These are phyloP conservation scores for Drosophila hamatofila DNA, from an alignment of 2,888 invertebrate genomes.

Conservation along the genomic window DNA sequence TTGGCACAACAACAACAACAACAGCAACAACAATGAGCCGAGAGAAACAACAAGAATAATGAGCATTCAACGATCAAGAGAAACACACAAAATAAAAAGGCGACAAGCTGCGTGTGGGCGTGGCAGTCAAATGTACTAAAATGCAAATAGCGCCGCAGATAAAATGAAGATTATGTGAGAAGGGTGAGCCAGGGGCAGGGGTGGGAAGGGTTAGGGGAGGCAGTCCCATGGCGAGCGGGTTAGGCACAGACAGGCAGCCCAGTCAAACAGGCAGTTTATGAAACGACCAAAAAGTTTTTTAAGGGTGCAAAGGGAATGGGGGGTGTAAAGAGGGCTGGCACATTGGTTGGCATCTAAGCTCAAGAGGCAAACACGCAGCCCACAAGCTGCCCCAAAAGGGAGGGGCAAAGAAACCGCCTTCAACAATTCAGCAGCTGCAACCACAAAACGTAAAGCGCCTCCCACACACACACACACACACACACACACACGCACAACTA, in stretches of 20 bases:
- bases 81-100: conserved; percentile 39
- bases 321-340: neutral
- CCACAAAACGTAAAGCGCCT: conserved; percentile 40
- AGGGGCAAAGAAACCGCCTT: neutral
- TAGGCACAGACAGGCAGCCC: conserved; percentile 17
- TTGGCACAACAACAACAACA: conserved; percentile 17
- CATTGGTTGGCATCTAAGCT: conserved; percentile 13
- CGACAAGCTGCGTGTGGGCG: conserved; percentile 38
- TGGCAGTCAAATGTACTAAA: conserved; percentile 30
- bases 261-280: conserved; percentile 26
- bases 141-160: conserved; percentile 45
- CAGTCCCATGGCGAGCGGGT: conserved; percentile 1
- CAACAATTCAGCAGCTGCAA: conserved; percentile 28
- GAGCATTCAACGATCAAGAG: conserved; percentile 60
- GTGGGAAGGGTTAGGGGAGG: neutral
- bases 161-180: conserved; percentile 36
- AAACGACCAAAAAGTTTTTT: conserved; percentile 36
- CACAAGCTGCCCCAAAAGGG: neutral
- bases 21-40: neutral
- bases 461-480: conserved; percentile 1
- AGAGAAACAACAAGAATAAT: conserved; percentile 55
- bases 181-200: neutral
- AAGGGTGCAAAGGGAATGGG: too few species aligned
- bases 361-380: conserved; percentile 10
- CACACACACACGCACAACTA: conserved; percentile 15